phyloP scores from a whole-genome alignment of 2,888 invertebrate species.

The Dicranocentrus wangi region DNA sequence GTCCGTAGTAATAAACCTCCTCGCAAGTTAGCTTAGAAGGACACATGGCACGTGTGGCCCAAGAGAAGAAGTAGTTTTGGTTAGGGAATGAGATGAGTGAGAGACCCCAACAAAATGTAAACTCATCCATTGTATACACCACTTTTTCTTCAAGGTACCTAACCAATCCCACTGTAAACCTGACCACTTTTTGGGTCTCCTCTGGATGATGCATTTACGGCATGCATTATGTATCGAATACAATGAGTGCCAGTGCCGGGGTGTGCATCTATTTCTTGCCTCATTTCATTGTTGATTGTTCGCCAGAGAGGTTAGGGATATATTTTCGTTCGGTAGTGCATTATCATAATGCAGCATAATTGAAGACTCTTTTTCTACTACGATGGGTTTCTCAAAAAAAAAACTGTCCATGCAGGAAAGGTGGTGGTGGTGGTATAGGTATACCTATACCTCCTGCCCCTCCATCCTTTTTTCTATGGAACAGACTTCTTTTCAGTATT shows the following conservation, averaged over 20 bases:
- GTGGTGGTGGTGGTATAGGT: too few species aligned
- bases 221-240: neutral
- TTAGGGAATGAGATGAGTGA: constrained; percentile 18
- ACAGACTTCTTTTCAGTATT: neutral
- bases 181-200: too few species aligned
- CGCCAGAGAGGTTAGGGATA: neutral
- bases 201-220: too few species aligned
- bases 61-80: neutral
- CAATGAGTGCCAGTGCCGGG: constrained; percentile 13
- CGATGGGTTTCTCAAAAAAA: too few species aligned
- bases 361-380: neutral
- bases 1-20: constrained; percentile 16
- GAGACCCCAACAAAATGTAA: too few species aligned
- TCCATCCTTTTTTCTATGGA: neutral
- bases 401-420: neutral
- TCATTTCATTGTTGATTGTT: constrained; percentile 29
- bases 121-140: too few species aligned
- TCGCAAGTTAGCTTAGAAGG: constrained; percentile 32
- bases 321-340: neutral
- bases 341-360: constrained; percentile 24
- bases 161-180: too few species aligned
- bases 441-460: too few species aligned
- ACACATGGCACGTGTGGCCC: constrained; percentile 63
- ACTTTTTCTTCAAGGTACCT: too few species aligned
- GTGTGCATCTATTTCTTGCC: constrained; percentile 2